Conservation (phyloP, 1,140 invertebrate species). For the Drepana arcuata region DNA sequence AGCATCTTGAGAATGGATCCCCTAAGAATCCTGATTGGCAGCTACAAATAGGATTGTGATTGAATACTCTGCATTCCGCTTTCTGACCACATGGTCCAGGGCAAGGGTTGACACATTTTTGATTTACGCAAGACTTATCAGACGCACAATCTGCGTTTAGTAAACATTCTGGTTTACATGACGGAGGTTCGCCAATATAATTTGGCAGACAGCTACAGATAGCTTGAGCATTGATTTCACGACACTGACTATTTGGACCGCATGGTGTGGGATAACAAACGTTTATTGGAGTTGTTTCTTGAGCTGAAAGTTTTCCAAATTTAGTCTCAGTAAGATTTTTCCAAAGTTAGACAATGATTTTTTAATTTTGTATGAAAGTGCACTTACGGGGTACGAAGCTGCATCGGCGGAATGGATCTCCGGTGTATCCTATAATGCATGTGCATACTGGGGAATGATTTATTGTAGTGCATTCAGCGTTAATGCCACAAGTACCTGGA, state of each 20-base stretch:
- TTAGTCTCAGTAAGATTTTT: neutral
- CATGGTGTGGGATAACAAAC: conserved; percentile 79
- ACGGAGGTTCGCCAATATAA: conserved; percentile 75
- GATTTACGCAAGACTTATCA: conserved; percentile 75
- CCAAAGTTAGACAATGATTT: neutral
- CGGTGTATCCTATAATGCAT: conserved; percentile 74
- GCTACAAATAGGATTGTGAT: conserved; percentile 77
- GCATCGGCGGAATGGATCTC: conserved; percentile 77
- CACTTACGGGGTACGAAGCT: conserved; percentile 53
- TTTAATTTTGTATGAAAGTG: conserved; percentile 22
- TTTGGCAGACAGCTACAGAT: conserved; percentile 76
- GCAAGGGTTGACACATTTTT: conserved; percentile 80
- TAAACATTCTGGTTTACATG: conserved; percentile 77
- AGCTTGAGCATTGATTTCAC: conserved; percentile 66
- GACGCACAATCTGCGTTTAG: conserved; percentile 76
- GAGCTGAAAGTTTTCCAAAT: conserved; percentile 69
- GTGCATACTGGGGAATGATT: conserved; percentile 77
- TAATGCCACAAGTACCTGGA: conserved; percentile 77
- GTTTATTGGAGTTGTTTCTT: conserved; percentile 56
- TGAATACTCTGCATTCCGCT: conserved; percentile 76
- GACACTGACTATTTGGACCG: conserved; percentile 78
- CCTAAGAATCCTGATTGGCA: conserved; percentile 69
- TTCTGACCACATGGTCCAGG: conserved; percentile 76
- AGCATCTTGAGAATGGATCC: conserved; percentile 74
- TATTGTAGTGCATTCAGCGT: conserved; percentile 77